These are phyloP conservation scores for Procambarus clarkii DNA, from an alignment of 1,140 invertebrate species.

Conservation along the genomic window DNA sequence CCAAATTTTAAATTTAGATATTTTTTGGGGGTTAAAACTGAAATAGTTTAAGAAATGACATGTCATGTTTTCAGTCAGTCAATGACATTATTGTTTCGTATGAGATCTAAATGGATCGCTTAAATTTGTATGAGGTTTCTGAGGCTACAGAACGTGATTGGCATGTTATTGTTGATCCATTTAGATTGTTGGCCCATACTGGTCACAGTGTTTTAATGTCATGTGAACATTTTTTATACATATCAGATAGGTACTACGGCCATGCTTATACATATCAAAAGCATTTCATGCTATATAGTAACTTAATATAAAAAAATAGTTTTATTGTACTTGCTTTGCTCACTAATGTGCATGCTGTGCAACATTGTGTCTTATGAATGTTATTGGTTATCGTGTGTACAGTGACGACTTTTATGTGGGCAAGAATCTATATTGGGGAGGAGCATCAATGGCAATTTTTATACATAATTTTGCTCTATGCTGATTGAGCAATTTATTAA, in stretches of 20 bases:
- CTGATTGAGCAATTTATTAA: slow-evolving; percentile 48
- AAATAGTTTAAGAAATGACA: neutral
- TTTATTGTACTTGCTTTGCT: slow-evolving; percentile 46
- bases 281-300: slow-evolving; percentile 46
- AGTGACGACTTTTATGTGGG: neutral
- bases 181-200: neutral
- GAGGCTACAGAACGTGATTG: neutral
- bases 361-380: slow-evolving; percentile 47
- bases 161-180: neutral
- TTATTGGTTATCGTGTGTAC: neutral
- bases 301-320: slow-evolving; percentile 44
- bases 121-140: neutral
- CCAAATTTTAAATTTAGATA: slow-evolving; percentile 12
- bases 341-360: slow-evolving; percentile 54
- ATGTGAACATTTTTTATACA: slow-evolving; percentile 42
- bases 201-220: slow-evolving; percentile 13
- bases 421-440: neutral
- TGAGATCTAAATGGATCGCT: neutral
- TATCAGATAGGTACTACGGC: slow-evolving; percentile 53
- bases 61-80: neutral
- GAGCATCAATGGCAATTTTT: slow-evolving; percentile 16
- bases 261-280: slow-evolving; percentile 63
- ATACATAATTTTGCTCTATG: slow-evolving; percentile 9
- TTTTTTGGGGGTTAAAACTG: slow-evolving; percentile 33
- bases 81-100: neutral